Conservation (phyloP, 2,113 vertebrate species). For the Paratilapia polleni region DNA sequence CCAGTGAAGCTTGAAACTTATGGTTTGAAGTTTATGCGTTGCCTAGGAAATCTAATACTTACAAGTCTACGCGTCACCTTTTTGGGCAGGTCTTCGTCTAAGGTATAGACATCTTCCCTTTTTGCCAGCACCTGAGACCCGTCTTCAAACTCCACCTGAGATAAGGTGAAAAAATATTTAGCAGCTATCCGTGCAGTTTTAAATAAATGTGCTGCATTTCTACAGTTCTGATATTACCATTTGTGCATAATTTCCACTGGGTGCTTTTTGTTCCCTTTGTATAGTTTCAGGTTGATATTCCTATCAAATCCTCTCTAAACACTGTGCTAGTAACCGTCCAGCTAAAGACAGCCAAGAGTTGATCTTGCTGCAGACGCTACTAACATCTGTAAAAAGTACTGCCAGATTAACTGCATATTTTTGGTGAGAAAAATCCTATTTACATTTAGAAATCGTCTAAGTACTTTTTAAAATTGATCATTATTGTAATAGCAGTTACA, state of each 20-base stretch:
- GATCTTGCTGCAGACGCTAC: too few species aligned
- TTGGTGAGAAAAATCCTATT: background rate
- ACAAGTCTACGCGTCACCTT: constrained; percentile 96
- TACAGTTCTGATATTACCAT: background rate
- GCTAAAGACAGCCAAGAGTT: too few species aligned
- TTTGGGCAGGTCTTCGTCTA: constrained; percentile 96
- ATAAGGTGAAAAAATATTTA: background rate
- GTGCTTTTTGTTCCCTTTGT: background rate
- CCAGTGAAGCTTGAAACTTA: background rate
- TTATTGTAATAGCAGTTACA: background rate
- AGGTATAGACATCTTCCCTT: constrained; percentile 93
- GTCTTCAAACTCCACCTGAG: constrained; percentile 97
- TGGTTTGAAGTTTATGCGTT: constrained; percentile 8
- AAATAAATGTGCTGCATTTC: background rate
- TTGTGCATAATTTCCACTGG: background rate
- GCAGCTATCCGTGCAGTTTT: background rate
- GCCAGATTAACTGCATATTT: background rate
- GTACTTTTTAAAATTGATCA: background rate
- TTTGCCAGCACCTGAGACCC: constrained; percentile 93
- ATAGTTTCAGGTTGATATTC: background rate
- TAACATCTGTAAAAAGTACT: too few species aligned
- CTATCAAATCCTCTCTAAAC: too few species aligned
- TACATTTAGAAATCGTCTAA: background rate
- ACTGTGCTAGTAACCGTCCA: too few species aligned
- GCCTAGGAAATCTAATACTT: constrained; percentile 80